A percentile compares a stretch with the other conserved stretches of the same genome.
phyloP scores from a whole-genome alignment of 2,113 vertebrate species.

The Xerus inauris region DNA sequence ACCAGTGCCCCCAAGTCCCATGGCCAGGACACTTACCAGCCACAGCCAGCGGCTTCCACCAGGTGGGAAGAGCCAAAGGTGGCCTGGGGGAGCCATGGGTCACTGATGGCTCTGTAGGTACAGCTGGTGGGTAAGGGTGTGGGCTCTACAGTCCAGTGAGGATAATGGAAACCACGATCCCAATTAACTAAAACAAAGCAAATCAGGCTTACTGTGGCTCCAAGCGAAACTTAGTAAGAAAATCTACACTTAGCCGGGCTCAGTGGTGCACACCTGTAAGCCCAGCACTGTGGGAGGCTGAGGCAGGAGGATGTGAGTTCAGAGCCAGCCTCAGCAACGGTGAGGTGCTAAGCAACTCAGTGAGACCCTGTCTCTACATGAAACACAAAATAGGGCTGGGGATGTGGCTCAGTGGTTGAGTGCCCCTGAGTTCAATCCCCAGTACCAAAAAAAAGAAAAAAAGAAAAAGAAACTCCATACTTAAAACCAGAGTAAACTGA shows the following conservation, averaged over 20 bases:
- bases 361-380: too few species aligned
- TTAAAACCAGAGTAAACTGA: neutral
- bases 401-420: too few species aligned
- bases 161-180: neutral
- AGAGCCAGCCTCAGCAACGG: too few species aligned
- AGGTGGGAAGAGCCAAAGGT: neutral
- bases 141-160: neutral
- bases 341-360: too few species aligned
- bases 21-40: accelerated
- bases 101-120: accelerated
- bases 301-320: too few species aligned
- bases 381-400: too few species aligned
- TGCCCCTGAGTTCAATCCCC: too few species aligned
- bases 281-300: too few species aligned
- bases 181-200: neutral
- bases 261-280: too few species aligned
- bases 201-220: neutral
- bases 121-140: accelerated
- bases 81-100: accelerated
- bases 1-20: too few species aligned
- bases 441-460: too few species aligned
- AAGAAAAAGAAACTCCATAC: neutral
- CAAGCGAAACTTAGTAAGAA: neutral
- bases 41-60: neutral
- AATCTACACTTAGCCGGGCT: too few species aligned